Evolutionary conservation across 1,140 invertebrate species (phyloP).

Genomic region (Plutomurus gul): DNA sequence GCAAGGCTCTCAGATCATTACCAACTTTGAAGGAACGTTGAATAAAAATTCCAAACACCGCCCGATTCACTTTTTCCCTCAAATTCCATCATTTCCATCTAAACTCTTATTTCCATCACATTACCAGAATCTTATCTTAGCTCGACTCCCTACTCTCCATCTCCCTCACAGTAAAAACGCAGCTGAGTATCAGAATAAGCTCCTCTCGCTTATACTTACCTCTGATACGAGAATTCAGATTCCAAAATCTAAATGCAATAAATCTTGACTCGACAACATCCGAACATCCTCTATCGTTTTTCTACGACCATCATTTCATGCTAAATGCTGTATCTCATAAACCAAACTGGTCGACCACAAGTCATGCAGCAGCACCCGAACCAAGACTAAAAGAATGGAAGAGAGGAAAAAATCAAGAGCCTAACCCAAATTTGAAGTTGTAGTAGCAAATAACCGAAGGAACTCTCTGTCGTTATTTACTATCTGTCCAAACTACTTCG

Average conservation of each 20-base stretch:
- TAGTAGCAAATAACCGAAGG: constrained; percentile 2
- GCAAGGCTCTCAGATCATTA: constrained; percentile 27
- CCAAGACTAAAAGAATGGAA: background rate
- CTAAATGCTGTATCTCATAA: constrained; percentile 4
- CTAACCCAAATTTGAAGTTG: constrained; percentile 21
- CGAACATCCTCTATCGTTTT: background rate
- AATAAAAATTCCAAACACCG: constrained; percentile 43
- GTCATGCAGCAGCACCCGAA: background rate
- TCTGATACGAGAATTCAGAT: background rate
- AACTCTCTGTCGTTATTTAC: background rate
- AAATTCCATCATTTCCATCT: constrained; percentile 42
- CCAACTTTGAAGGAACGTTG: constrained; percentile 21
- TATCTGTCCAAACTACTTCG: too few species aligned
- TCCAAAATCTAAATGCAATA: background rate
- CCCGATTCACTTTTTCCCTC: constrained; percentile 38
- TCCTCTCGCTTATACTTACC: background rate
- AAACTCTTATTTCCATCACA: constrained; percentile 44
- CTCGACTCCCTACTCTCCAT: background rate
- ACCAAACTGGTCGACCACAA: background rate
- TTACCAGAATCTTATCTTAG: background rate
- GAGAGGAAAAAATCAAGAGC: background rate
- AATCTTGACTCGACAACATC: background rate
- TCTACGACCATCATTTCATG: background rate
- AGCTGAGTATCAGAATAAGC: background rate
- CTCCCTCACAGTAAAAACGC: background rate